These are phyloP conservation scores for Brachypalpus laphriformis DNA, from an alignment of 2,888 invertebrate genomes.

Conservation along the genomic window DNA sequence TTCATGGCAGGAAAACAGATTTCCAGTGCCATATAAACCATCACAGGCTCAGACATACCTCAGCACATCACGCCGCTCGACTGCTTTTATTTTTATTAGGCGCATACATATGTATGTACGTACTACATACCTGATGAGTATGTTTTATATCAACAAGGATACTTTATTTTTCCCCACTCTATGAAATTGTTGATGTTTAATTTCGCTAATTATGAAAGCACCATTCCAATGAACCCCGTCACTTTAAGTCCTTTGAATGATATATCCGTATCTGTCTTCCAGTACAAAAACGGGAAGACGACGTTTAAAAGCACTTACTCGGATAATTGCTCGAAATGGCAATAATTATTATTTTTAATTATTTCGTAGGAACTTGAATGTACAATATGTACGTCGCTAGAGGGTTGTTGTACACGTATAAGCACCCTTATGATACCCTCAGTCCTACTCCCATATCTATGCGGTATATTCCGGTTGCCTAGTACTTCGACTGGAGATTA, in stretches of 20 bases:
- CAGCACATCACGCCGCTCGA: neutral
- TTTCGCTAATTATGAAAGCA: neutral
- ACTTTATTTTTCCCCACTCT: neutral
- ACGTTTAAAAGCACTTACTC: too few species aligned
- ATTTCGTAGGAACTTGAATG: too few species aligned
- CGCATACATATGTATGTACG: neutral
- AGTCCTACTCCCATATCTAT: too few species aligned
- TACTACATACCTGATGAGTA: neutral
- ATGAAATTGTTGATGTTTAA: neutral
- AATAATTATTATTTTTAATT: too few species aligned
- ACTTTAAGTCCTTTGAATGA: neutral
- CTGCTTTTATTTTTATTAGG: neutral
- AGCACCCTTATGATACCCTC: too few species aligned
- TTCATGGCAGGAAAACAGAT: constrained; percentile 18
- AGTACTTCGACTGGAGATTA: too few species aligned
- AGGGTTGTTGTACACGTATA: too few species aligned
- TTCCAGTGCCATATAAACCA: neutral
- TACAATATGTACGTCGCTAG: too few species aligned
- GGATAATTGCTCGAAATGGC: too few species aligned
- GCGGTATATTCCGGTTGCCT: too few species aligned
- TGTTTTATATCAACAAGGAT: neutral
- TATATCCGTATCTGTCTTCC: too few species aligned
- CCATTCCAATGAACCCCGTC: neutral
- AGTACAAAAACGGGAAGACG: too few species aligned
- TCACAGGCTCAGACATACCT: neutral